Conservation (phyloP, 2,888 invertebrate species). For the Xiphydria camelus region DNA sequence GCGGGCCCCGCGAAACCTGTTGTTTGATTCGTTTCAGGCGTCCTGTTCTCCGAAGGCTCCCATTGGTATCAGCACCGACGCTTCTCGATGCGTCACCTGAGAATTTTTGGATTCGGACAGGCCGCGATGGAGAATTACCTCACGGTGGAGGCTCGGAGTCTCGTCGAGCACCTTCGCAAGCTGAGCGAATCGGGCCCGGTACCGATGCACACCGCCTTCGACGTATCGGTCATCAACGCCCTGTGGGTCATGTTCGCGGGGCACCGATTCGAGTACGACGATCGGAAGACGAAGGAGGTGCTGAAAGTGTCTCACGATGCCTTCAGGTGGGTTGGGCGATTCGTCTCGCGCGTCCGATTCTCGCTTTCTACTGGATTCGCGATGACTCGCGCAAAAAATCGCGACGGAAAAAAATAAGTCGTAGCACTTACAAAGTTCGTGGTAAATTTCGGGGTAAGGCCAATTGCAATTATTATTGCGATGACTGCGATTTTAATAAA, state of each 20-base stretch:
- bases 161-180: constrained; percentile 59
- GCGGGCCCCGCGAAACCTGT: constrained; percentile 8
- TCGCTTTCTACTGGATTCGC: too few relatives aligned
- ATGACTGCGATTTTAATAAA: too few relatives aligned
- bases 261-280: constrained; percentile 65
- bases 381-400: too few relatives aligned
- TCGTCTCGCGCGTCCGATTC: too few relatives aligned
- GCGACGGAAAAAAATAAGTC: too few relatives aligned
- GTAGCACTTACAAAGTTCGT: too few relatives aligned
- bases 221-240: constrained; percentile 68
- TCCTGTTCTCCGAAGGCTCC: constrained; percentile 71
- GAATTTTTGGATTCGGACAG: constrained; percentile 68
- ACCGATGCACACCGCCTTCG: constrained; percentile 61
- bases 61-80: constrained; percentile 70
- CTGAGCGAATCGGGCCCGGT: constrained; percentile 54
- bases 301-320: constrained; percentile 65
- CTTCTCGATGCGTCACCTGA: constrained; percentile 69
- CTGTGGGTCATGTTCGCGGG: constrained; percentile 74
- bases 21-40: constrained; percentile 56
- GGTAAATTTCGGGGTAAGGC: too few relatives aligned
- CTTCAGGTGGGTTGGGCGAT: constrained; percentile 61
- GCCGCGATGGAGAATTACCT: constrained; percentile 66
- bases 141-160: constrained; percentile 61
- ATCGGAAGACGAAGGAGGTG: constrained; percentile 62
- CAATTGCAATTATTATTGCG: too few relatives aligned